A percentile compares a stretch with the other conserved stretches of the same genome.
Conservation (phyloP, 2,113 vertebrate genomes). For the Anolis sagrei region DNA sequence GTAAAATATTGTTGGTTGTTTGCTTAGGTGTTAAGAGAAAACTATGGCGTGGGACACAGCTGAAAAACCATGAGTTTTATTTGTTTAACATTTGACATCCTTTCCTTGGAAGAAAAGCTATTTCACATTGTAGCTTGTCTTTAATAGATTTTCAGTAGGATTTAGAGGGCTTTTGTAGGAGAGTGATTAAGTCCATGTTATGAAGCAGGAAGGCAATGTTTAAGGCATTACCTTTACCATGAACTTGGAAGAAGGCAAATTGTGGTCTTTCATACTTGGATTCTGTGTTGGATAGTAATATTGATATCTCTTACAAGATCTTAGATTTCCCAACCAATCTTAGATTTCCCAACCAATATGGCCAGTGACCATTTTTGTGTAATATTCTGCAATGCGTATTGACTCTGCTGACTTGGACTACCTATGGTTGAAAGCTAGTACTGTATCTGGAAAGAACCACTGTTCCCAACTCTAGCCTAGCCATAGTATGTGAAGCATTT, state of each 20-base stretch:
- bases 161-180: not conserved
- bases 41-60: fast-evolving
- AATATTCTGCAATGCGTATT: no score
- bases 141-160: not conserved
- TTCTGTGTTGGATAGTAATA: not conserved
- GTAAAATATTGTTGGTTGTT: not conserved
- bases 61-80: not conserved
- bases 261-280: not conserved
- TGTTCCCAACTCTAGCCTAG: no score
- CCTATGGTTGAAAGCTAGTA: no score
- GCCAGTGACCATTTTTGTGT: no score
- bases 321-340: no score
- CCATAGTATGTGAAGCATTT: not conserved
- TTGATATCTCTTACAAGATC: not conserved
- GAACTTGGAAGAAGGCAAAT: not conserved
- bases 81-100: not conserved
- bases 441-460: no score
- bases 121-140: not conserved
- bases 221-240: fast-evolving
- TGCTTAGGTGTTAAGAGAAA: not conserved
- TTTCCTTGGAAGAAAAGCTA: not conserved
- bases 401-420: no score
- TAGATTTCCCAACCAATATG: no score
- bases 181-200: not conserved
- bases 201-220: not conserved